Evolutionary conservation across 2,797 vertebrate species (phyloP).

Genomic region (Kryptopterus vitreolus): DNA sequence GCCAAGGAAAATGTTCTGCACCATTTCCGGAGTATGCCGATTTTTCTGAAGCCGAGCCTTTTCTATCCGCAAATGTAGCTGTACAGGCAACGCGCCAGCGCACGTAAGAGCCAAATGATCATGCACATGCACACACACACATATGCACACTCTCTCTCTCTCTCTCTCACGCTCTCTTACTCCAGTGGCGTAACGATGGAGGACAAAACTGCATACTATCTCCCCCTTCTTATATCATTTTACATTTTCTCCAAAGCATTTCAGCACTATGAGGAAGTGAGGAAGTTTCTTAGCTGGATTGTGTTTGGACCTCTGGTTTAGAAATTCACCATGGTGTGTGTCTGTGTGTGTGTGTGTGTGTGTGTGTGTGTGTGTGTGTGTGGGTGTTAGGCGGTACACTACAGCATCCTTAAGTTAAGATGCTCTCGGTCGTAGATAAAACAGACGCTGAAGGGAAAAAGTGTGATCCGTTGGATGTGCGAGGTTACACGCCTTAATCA

Average conservation of each 20-base stretch:
- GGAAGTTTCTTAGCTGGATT: neutral
- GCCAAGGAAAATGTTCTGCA: conserved; percentile 41
- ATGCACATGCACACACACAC: neutral
- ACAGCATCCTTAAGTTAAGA: neutral
- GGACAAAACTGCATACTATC: neutral
- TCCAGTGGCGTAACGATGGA: neutral
- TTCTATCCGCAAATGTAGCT: conserved; percentile 39
- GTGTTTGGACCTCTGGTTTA: conserved; percentile 8
- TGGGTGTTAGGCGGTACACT: neutral
- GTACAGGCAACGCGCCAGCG: conserved; percentile 19
- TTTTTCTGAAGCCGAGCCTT: conserved; percentile 26
- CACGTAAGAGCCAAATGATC: conserved; percentile 27
- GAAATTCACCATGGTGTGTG: neutral
- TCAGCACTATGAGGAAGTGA: neutral
- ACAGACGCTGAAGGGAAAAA: neutral
- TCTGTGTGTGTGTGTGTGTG: neutral
- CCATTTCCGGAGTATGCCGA: neutral
- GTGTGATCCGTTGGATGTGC: conserved; percentile 32
- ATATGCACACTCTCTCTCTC: neutral
- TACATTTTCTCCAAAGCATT: neutral
- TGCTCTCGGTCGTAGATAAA: neutral
- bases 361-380: neutral
- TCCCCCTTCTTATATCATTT: neutral
- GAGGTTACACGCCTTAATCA: conserved; percentile 42
- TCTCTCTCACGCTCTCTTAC: conserved; percentile 7